These are phyloP conservation scores for Xylota segnis DNA, from an alignment of 2,888 invertebrate species.

Conservation along the genomic window DNA sequence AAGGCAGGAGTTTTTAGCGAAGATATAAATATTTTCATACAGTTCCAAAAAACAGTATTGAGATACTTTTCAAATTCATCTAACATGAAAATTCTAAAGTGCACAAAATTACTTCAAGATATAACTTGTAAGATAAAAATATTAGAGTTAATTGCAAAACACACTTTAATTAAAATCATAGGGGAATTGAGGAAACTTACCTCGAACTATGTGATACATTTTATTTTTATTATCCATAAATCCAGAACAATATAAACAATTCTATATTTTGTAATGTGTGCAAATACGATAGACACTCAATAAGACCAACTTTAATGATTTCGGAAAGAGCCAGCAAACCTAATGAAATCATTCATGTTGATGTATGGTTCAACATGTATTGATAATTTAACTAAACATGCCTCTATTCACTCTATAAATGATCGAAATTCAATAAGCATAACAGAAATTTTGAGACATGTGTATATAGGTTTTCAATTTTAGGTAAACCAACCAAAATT, in stretches of 20 bases:
- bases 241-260: background rate
- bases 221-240: background rate
- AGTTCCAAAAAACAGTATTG: background rate
- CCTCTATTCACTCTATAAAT: no score
- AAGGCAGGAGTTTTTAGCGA: no score
- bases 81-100: background rate
- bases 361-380: no score
- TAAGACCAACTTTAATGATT: background rate
- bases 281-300: background rate
- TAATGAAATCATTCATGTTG: slow-evolving; percentile 5
- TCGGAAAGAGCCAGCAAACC: background rate
- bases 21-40: no score
- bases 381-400: no score
- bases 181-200: background rate
- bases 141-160: background rate
- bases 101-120: background rate
- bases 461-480: no score
- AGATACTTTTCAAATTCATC: background rate
- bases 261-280: background rate
- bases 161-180: background rate
- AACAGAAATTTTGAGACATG: no score
- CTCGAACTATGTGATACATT: background rate
- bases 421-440: no score
- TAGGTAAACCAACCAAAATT: no score
- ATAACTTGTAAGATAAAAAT: background rate